Evolutionary conservation across 2,888 invertebrate genomes (phyloP).

Genomic region (Eristalinus aeneus): DNA sequence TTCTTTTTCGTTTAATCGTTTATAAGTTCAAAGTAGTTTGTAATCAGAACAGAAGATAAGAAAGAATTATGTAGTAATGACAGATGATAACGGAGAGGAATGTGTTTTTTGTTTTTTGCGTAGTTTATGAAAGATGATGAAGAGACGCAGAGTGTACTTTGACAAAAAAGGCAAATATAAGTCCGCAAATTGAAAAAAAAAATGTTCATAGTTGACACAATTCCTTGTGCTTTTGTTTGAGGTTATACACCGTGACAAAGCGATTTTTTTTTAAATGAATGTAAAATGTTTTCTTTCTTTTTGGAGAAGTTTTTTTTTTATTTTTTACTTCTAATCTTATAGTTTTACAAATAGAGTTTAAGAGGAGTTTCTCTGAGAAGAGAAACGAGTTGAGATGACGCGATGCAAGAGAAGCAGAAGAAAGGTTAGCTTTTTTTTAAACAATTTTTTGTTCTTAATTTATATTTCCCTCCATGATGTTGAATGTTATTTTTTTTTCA

Average conservation of each 20-base stretch:
- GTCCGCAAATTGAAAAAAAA: background rate
- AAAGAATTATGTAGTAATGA: conserved; percentile 19
- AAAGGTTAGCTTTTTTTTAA: conserved; percentile 27
- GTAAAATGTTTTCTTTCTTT: background rate
- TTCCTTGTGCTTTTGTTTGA: conserved; percentile 5
- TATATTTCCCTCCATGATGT: conserved; percentile 66
- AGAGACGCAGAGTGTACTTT: conserved; percentile 14
- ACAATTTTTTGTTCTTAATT: conserved; percentile 29
- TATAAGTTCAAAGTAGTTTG: conserved; percentile 69
- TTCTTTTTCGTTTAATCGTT: conserved; percentile 59
- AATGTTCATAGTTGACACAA: background rate
- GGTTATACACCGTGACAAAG: background rate
- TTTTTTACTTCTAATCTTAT: background rate
- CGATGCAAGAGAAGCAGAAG: background rate
- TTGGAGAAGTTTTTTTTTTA: background rate
- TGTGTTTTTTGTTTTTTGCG: conserved; percentile 1
- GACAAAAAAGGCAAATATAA: background rate
- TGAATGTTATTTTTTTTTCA: conserved; percentile 55
- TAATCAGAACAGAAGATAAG: conserved; percentile 33
- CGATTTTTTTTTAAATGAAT: background rate
- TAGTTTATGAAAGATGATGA: background rate
- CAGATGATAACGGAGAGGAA: background rate
- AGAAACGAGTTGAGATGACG: background rate
- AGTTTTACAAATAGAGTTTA: background rate
- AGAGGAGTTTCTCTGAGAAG: background rate